These are phyloP conservation scores for Rhagophthalmus giganteus DNA, from an alignment of 2,888 invertebrate species.

Conservation along the genomic window DNA sequence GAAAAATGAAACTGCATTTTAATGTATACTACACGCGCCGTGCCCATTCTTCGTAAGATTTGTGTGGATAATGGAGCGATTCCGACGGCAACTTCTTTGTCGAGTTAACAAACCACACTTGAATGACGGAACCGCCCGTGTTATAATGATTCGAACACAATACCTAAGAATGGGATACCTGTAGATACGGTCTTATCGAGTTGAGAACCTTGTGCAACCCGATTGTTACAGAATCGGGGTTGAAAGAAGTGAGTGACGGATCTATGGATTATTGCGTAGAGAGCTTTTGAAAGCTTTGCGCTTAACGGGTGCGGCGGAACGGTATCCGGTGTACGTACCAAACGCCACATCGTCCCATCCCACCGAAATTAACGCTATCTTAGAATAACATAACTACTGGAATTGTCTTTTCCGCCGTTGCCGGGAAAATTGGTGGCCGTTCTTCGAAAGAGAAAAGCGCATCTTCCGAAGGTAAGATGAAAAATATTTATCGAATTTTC, in stretches of 20 bases:
- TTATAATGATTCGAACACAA: slow-evolving; percentile 13
- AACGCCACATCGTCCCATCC: slow-evolving; percentile 27
- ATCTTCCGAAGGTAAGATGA: too few relatives aligned
- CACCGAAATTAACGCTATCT: slow-evolving; percentile 16
- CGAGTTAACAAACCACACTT: slow-evolving; percentile 29
- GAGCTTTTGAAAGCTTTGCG: slow-evolving; percentile 28
- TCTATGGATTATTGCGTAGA: slow-evolving; percentile 31
- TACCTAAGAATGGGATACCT: slow-evolving; percentile 24
- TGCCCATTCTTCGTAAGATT: background rate
- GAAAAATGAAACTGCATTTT: too few relatives aligned
- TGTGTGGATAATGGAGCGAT: slow-evolving; percentile 3
- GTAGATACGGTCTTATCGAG: slow-evolving; percentile 16
- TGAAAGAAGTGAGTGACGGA: slow-evolving; percentile 33
- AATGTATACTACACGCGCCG: too few relatives aligned
- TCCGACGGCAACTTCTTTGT: slow-evolving; percentile 39
- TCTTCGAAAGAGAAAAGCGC: too few relatives aligned
- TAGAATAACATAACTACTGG: slow-evolving; percentile 4
- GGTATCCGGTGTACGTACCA: slow-evolving; percentile 31
- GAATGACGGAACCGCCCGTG: slow-evolving; percentile 27
- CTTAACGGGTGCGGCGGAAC: slow-evolving; percentile 30
- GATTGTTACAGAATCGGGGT: slow-evolving; percentile 31
- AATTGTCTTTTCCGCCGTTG: slow-evolving; percentile 2
- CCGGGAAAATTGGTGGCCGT: background rate
- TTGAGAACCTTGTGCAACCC: slow-evolving; percentile 27
- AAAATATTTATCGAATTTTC: background rate